Conservation (phyloP, 2,797 vertebrate genomes). For the Aratinga solstitialis region DNA sequence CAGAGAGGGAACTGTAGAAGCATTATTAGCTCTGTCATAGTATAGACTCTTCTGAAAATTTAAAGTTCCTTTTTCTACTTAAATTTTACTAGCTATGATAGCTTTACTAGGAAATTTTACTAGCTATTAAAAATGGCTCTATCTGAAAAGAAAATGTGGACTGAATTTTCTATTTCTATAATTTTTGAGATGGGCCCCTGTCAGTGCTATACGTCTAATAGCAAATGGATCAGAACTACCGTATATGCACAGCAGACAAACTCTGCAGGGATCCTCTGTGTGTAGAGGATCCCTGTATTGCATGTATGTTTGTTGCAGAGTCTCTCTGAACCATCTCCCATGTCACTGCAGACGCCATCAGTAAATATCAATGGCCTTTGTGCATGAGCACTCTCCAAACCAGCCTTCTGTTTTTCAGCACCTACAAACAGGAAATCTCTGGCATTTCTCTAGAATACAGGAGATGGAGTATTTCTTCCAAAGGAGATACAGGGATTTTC, state of each 20-base stretch:
- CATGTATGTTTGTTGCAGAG: not conserved
- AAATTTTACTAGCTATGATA: not conserved
- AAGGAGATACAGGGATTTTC: not conserved
- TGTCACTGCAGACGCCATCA: not conserved
- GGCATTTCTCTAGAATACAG: not conserved
- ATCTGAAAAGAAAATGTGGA: not conserved
- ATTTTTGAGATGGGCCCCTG: not conserved
- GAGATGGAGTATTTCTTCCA: not conserved
- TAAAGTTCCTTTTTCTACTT: not conserved
- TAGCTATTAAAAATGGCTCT: not conserved
- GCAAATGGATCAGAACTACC: not conserved
- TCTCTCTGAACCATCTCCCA: not conserved
- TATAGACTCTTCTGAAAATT: not conserved
- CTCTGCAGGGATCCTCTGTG: not conserved
- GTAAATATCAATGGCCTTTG: not conserved
- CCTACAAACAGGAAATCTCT: not conserved
- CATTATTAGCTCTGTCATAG: not conserved
- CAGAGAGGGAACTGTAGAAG: not conserved
- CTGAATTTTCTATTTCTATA: not conserved
- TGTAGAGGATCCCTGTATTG: not conserved
- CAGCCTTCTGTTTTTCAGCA: not conserved
- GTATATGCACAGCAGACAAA: not conserved
- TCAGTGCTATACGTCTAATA: not conserved
- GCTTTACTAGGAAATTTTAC: not conserved
- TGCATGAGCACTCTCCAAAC: not conserved